phyloP scores from a whole-genome alignment of 2,113 vertebrate species.

The Proteles cristata region DNA sequence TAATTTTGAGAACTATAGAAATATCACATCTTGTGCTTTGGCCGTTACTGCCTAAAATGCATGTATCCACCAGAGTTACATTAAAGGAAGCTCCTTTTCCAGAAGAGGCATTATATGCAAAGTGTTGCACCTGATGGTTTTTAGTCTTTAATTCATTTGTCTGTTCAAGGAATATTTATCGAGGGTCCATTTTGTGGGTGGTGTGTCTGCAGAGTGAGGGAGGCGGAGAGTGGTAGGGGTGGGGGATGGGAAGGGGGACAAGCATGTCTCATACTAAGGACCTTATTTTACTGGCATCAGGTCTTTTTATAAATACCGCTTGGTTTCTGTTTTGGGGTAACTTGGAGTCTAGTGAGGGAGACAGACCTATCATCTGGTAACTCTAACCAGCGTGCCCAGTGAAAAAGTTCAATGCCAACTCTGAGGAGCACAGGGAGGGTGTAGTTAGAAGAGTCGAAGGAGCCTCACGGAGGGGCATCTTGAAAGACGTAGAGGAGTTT shows the following conservation, averaged over 20 bases:
- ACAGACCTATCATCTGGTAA: background rate
- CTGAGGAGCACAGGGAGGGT: background rate
- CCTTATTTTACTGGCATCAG: background rate
- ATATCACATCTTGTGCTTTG: background rate
- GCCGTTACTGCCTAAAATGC: background rate
- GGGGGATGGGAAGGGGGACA: background rate
- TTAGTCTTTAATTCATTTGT: background rate
- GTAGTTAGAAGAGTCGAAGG: background rate
- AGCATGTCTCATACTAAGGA: rapidly evolving
- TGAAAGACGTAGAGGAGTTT: background rate
- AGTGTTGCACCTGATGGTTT: background rate
- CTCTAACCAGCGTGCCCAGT: background rate
- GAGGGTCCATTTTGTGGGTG: background rate
- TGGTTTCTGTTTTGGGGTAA: background rate
- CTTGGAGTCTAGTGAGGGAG: background rate
- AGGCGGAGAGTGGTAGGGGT: background rate
- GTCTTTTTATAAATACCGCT: background rate
- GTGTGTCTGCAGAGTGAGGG: background rate
- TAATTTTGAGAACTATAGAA: background rate
- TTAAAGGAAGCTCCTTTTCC: background rate
- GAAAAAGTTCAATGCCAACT: background rate
- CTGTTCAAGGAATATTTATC: background rate
- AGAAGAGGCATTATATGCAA: background rate
- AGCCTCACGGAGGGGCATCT: background rate
- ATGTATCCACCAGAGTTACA: background rate